phyloP scores from a whole-genome alignment of 2,113 vertebrate genomes.

The Xenopus laevis region DNA sequence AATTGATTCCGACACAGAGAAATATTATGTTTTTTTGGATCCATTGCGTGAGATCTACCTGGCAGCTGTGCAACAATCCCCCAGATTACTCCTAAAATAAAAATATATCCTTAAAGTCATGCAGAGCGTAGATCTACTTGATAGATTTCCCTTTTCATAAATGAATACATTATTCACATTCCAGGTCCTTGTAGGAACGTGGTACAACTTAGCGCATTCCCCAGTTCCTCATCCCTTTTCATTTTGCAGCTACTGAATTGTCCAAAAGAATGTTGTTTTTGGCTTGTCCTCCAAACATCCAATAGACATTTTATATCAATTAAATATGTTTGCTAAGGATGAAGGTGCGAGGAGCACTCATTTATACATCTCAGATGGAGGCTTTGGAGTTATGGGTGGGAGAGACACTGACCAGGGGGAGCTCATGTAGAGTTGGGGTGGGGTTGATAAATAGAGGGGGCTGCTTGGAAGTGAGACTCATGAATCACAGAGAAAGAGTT shows the following conservation, averaged over 20 bases:
- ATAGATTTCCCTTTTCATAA: background rate
- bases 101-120: no score
- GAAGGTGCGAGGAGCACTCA: conserved; percentile 9
- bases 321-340: conserved; percentile 19
- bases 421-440: conserved; percentile 32
- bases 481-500: conserved; percentile 9
- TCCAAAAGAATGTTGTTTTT: conserved; percentile 27
- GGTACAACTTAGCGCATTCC: background rate
- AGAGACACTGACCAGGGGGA: conserved; percentile 5
- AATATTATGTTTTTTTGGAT: no score
- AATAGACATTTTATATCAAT: conserved; percentile 26
- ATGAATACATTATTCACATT: conserved; percentile 34
- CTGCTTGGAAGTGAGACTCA: conserved; percentile 19
- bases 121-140: background rate
- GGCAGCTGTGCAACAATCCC: no score
- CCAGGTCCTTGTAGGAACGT: conserved; percentile 17
- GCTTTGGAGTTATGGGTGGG: conserved; percentile 11
- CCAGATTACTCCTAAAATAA: no score
- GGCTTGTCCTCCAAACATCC: background rate
- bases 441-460: conserved; percentile 15
- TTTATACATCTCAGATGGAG: conserved; percentile 25
- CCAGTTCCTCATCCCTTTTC: background rate
- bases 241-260: conserved; percentile 30
- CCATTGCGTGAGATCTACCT: no score
- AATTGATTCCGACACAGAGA: no score